Percentiles rank a stretch among this genome's conserved stretches.
Evolutionary conservation across 2,888 invertebrate species (phyloP).

Genomic region (Cheilosia soror): DNA sequence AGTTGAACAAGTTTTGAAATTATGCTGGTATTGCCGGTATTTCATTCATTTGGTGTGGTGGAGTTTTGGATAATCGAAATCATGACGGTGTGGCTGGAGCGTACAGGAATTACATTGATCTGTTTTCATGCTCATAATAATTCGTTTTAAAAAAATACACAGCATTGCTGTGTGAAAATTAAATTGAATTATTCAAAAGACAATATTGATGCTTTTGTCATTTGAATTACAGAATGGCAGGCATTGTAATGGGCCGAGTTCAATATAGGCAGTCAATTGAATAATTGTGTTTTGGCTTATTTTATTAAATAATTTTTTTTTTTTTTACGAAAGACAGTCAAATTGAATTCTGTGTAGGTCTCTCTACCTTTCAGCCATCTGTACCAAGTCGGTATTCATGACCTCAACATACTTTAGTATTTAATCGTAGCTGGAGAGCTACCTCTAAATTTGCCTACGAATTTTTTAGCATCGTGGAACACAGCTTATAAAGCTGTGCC

Average conservation of each 20-base stretch:
- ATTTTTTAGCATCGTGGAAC: too few species aligned
- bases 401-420: too few species aligned
- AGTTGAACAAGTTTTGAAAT: conserved; percentile 33
- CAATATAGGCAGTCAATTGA: neutral
- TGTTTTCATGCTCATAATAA: conserved; percentile 7
- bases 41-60: conserved; percentile 6
- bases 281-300: too few species aligned
- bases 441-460: too few species aligned
- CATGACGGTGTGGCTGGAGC: neutral
- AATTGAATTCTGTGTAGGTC: too few species aligned
- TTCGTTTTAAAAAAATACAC: conserved; percentile 24
- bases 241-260: neutral
- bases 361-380: too few species aligned
- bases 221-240: neutral
- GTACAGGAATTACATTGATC: conserved; percentile 37
- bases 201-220: conserved; percentile 24
- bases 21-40: conserved; percentile 13
- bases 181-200: conserved; percentile 41
- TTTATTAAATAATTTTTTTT: too few species aligned
- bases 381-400: too few species aligned
- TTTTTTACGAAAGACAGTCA: too few species aligned
- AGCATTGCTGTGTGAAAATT: neutral
- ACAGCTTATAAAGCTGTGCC: too few species aligned
- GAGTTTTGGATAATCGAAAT: conserved; percentile 22
- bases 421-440: too few species aligned